Evolutionary conservation across 2,797 vertebrate genomes (phyloP), one percentile per base, ranked within the genome.

Genomic region (Malacoraja senta): DNA sequence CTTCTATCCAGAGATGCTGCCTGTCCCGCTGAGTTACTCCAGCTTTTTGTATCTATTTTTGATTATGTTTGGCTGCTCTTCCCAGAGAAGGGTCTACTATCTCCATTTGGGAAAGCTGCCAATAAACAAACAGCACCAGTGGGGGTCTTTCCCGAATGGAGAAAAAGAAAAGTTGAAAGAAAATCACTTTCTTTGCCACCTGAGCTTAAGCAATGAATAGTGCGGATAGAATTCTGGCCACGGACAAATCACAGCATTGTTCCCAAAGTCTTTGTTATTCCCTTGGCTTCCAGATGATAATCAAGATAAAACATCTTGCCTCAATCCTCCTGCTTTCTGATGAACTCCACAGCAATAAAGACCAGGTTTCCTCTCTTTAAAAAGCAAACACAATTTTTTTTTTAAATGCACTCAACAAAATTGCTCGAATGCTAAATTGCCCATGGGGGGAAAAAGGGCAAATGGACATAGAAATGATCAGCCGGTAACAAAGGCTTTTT

Each of bases 401-500:
- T 95, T 93, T 95, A 90, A 93, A 94, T 93, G 95, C 93, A 93
- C 58, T 38, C 58, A 76, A 91, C 90, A 93, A 95, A 95, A 93
- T 4, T 65, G 94, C 94, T 84, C 58, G 63, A 74, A 12, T 29
- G 90, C 71, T 74, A 74, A 53, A 74, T 93, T 93, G 95, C 93
- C 93, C 63, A 44, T 32, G 71, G 72, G 90, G 58, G 81, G 91
- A 91, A 95, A 95, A 91, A 6, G 32, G 95, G 93, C 94, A 94
- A 95, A 96, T 95, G 95, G 94, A 95, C 95, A 93, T 94, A 94
- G 96, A 96, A 95, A 95, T 95, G 95, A 96, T 94, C 94, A 95
- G 96, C 95, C 96, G 95, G 61, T 94, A 97, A 98, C 97, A 98
- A 98, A 97, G 96, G 95, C 94, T 95, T 96, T 97, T 98, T 99